Evolutionary conservation across 2,888 invertebrate genomes (phyloP).

Genomic region (Hedya salicella): DNA sequence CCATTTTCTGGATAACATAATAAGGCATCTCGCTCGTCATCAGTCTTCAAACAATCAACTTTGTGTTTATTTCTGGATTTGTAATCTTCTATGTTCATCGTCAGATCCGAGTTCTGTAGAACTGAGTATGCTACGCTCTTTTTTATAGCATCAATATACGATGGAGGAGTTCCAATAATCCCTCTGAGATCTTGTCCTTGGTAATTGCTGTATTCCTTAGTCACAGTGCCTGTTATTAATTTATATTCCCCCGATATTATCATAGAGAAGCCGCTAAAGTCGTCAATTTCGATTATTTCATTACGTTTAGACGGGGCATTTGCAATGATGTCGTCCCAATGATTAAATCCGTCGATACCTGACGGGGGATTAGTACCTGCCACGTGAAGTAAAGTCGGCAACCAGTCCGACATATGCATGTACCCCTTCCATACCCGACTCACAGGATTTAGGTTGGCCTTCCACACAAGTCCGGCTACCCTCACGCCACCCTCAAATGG

Average conservation of each 20-base stretch:
- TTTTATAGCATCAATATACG: constrained; percentile 59
- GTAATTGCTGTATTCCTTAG: constrained; percentile 54
- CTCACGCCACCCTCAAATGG: constrained; percentile 94
- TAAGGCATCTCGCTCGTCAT: constrained; percentile 30
- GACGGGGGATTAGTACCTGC: constrained; percentile 59
- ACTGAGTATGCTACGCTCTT: constrained; percentile 59
- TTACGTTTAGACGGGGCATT: constrained; percentile 61
- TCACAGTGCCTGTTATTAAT: constrained; percentile 63
- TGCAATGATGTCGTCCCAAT: constrained; percentile 67
- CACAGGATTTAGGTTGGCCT: constrained; percentile 56
- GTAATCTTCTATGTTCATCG: constrained; percentile 52
- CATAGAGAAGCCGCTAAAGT: constrained; percentile 62
- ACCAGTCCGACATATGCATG: constrained; percentile 92
- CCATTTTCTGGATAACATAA: constrained; percentile 65
- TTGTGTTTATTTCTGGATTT: constrained; percentile 56
- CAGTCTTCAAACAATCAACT: constrained; percentile 54
- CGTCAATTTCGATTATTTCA: constrained; percentile 70
- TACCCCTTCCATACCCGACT: constrained; percentile 82
- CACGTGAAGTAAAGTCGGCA: constrained; percentile 88
- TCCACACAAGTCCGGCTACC: constrained; percentile 90
- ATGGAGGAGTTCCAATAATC: constrained; percentile 59
- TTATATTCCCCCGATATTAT: constrained; percentile 67
- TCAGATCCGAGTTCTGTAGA: constrained; percentile 54
- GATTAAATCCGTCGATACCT: constrained; percentile 68
- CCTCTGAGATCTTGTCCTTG: constrained; percentile 63